Conservation (phyloP, 2,797 vertebrate species). For the Eulemur mongoz region DNA sequence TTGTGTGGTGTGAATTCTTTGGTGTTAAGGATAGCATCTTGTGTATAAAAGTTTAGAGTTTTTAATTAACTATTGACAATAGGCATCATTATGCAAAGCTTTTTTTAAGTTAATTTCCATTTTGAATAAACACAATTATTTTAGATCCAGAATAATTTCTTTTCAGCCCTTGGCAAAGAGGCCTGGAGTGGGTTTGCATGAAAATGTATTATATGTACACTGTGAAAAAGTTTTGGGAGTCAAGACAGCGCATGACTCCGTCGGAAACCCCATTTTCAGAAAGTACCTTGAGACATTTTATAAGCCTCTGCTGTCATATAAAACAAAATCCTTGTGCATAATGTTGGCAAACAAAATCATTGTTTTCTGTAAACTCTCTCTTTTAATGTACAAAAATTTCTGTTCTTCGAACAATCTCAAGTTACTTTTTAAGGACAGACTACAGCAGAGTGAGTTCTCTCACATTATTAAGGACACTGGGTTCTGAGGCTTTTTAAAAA, state of each 20-base stretch:
- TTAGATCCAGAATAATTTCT: not conserved
- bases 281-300: not conserved
- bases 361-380: slow-evolving; percentile 26
- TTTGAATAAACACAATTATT: slow-evolving; percentile 3
- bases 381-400: slow-evolving; percentile 9
- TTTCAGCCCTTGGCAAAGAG: not conserved
- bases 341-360: not conserved
- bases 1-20: not conserved
- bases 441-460: not conserved
- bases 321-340: not conserved
- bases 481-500: not conserved
- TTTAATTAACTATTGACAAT: not conserved
- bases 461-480: not conserved
- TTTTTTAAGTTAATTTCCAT: not conserved
- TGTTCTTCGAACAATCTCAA: slow-evolving; percentile 2
- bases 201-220: not conserved
- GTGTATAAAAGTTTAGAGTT: not conserved
- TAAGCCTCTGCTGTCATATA: not conserved
- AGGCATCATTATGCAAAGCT: not conserved
- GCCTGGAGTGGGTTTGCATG: not conserved
- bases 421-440: slow-evolving; percentile 14
- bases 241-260: not conserved
- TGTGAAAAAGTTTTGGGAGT: not conserved
- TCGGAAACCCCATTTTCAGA: not conserved
- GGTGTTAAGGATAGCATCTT: not conserved